Evolutionary conservation across 2,888 invertebrate species (phyloP), one percentile per base, ranked within the genome.

Genomic region (Lycocerus yunnanus): DNA sequence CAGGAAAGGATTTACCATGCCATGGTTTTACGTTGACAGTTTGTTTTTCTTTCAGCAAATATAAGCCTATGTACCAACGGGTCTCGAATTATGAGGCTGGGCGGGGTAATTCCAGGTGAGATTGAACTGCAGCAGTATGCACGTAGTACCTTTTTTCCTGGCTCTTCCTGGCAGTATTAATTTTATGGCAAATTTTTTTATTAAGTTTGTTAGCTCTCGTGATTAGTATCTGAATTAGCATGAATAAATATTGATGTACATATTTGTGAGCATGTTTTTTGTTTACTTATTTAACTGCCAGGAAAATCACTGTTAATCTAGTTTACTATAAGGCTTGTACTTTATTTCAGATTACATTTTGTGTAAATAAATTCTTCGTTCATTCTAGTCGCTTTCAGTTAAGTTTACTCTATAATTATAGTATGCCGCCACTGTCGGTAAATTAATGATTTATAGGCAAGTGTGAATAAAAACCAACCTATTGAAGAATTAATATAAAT

Each of bases 81-180:
- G 88, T 88, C 88, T 89, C 89, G 86, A 89, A 89, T 88, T 89
- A 88, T 88, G 89, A 89, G 88, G 87, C 88, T 84, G 88, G 88
- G 85, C 88, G 88, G 86, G 86, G 88, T 85, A 87, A 87, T 86
- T 87, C 88, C 88, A 89, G 89, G 89, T 89, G 89, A 89, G 89
- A 86, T 79, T 78, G 78, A 78, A 78, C 78, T 70, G 73, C 74
- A 76, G 73, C 76, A 78, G 82, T 83, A 83, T 84, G 84, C 82
- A 79, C 81, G 80, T 81, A 81, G 81, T 78, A 76, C 74, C 76
- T 78, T 78, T 76, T 76, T 66, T 75, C 73, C 73, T 75, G 77
- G 75, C 69, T 77, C 75, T 77, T 78, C 78, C 79, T 80, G 79
- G 78, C 77, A 75, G 76, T 77, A 77, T 78, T 75, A 72, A 77